Base-by-base conservation (phyloP, 2,888 invertebrate genomes). In the Stenodera caucasica region DNA sequence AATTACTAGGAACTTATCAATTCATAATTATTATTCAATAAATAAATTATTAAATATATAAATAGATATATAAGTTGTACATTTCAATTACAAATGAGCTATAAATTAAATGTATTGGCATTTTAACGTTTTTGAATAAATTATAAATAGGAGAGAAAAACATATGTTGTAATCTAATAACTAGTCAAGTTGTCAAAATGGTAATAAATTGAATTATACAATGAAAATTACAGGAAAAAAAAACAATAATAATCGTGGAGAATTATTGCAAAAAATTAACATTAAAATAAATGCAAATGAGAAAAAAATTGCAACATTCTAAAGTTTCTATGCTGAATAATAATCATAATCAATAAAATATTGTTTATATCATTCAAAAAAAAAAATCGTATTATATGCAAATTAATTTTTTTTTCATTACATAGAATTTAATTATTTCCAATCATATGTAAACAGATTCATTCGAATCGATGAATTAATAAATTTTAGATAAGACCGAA, bases 81-180 rank as follows among this genome's bases (percentile, higher is more conserved):
- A 37, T 53, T 30, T 52, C 52, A 33, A 53, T 33, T 58, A 49
- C 50, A 30, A 53, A 26, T 18, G 18, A 30, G 26, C 49, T 29
- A 37, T 35, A 50, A 67, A 66, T 67, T 64, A 69, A 60, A 59
- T 61, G 6, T 59, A 61, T 61, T 67, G 64, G 57, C 55, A 53
- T 60, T 65, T 50, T 53, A 60, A 30, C 23, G 57, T 60, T 56
- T 53, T 45, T 55, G 51, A 63, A 63, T 61, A 59, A 61, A 64
- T 52, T 58, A 58, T 21, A 9, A 18, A 8, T 45, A 51, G 12
- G 6, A 56, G 35, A 40, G 45, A 63, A 55, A 54, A 60, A 66
- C 66, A 61, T 61, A 58, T 66, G 63, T 66, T 55, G 57, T 57
- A 58, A 63, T 61, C 49, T 63, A 64, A 66, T 61, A 61, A 64